These are phyloP conservation scores for Stramonita haemastoma DNA, from an alignment of 2,888 invertebrate species.

Conservation along the genomic window DNA sequence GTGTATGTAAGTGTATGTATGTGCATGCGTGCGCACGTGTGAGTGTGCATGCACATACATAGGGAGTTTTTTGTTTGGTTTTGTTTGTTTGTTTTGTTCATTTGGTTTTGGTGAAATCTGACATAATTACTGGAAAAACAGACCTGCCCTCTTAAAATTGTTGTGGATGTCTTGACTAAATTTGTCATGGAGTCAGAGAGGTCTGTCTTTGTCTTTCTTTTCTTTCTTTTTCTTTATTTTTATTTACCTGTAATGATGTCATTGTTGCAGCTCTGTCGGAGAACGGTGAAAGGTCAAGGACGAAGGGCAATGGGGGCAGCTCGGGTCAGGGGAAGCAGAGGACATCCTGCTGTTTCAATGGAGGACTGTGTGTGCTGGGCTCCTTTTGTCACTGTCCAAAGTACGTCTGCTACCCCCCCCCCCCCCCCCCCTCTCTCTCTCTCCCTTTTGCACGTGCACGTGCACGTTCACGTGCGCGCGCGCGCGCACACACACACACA, in stretches of 20 bases:
- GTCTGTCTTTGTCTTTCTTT: background rate
- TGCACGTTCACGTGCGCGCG: background rate
- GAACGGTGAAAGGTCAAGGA: background rate
- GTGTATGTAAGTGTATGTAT: too few relatives aligned
- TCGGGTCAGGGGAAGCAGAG: background rate
- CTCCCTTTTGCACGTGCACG: too few relatives aligned
- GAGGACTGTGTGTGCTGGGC: constrained; percentile 54
- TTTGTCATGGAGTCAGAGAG: background rate
- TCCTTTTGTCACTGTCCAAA: constrained; percentile 53
- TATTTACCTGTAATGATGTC: too few relatives aligned
- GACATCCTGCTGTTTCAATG: constrained; percentile 52
- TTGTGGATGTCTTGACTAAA: too few relatives aligned
- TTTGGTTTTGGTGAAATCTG: too few relatives aligned
- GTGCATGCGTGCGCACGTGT: too few relatives aligned
- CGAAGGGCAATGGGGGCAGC: background rate
- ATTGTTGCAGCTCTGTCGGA: constrained; percentile 26
- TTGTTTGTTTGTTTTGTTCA: too few relatives aligned
- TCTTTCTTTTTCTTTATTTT: too few relatives aligned
- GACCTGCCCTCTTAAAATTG: too few relatives aligned
- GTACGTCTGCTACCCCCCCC: constrained; percentile 42
- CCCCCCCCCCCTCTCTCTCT: background rate
- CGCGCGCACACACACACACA: too few relatives aligned
- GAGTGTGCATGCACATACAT: too few relatives aligned
- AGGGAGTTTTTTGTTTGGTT: too few relatives aligned
- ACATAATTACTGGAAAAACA: background rate